Base-by-base conservation (phyloP, 2,888 invertebrate genomes). In the Zygogramma bicolorata region DNA sequence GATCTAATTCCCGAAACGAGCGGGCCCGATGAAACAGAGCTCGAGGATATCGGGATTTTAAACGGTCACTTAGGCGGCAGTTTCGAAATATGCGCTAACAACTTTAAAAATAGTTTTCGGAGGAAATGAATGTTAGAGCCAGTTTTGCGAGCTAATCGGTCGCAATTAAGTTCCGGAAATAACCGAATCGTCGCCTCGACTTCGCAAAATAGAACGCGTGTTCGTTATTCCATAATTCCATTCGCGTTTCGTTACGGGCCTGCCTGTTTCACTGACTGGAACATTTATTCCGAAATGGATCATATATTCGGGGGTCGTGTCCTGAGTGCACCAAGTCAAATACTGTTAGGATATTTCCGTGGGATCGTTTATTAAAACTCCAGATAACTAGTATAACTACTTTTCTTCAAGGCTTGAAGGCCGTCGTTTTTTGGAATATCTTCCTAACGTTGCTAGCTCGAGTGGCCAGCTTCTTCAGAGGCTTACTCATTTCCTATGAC, bases 101-200 rank as follows among this genome's bases (percentile, higher is more conserved):
- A 29, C 29, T 63, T 63, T 25, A 46, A 63, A 63, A 63, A 63
- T 63, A 63, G 46, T 63, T 63, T 63, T 42, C 40, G 18, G 4
- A 18, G 63, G 63, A 63, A 63, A 63, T 63, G 42, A 31, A 63
- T 15, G 18, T 46, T 46, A 63, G 27, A 63, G 13, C 29, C 46
- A 29, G 63, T 40, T 42, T 46, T 27, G 63, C 34, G 29, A 42
- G 20, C 1, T 31, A 18, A 63, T 46, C 29, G 63, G 22, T 4
- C 3, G 63, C 18, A 42, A 63, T 63, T 46, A 46, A 46, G 42
- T 18, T 5, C 46, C 40, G 63, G 63, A 63, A 63, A 63, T 63
- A 25, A 63, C 8, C 18, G 27, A 63, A 63, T 46, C 63, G 63
- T 46, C 29, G 46, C 29, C 38, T 38, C 25, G 38, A 61, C 61